Percentiles rank a stretch among this genome's conserved stretches.
Evolutionary conservation across 2,888 invertebrate genomes (phyloP).

Genomic region (Eupsilia transversa): DNA sequence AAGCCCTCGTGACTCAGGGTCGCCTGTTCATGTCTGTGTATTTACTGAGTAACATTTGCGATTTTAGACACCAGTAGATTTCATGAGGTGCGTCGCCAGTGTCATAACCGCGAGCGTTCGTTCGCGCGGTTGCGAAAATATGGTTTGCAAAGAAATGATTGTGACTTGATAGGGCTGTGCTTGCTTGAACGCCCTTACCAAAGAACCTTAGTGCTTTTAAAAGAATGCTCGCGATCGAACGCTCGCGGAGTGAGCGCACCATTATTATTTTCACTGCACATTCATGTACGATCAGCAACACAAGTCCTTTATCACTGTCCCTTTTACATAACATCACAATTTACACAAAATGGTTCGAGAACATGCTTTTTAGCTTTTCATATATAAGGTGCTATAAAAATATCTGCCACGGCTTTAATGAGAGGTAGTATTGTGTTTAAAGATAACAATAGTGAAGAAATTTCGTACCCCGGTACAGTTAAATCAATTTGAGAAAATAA

Average conservation of each 20-base stretch:
- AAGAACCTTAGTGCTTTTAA: background rate
- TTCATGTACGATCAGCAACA: too few relatives aligned
- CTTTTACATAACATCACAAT: too few relatives aligned
- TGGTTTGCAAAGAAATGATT: background rate
- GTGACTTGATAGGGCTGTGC: background rate
- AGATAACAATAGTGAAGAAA: too few relatives aligned
- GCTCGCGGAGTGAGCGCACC: background rate
- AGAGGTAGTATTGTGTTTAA: too few relatives aligned
- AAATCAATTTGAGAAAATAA: too few relatives aligned
- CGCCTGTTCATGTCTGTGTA: conserved; percentile 8
- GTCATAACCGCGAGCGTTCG: background rate
- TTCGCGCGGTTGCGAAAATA: background rate
- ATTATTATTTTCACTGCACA: background rate
- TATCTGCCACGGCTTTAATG: too few relatives aligned
- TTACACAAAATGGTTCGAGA: too few relatives aligned
- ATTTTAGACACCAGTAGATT: background rate
- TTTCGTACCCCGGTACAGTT: too few relatives aligned
- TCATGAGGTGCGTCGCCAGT: background rate
- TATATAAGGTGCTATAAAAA: too few relatives aligned
- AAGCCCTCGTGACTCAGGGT: background rate
- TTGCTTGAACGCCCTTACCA: background rate
- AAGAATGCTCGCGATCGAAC: background rate
- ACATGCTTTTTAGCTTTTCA: too few relatives aligned
- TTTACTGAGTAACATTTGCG: background rate
- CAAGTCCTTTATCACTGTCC: too few relatives aligned